Percentiles rank a stretch among this genome's conserved stretches.
These are phyloP conservation scores for Sympetrum striolatum DNA, from an alignment of 2,888 invertebrate species.

Conservation along the genomic window DNA sequence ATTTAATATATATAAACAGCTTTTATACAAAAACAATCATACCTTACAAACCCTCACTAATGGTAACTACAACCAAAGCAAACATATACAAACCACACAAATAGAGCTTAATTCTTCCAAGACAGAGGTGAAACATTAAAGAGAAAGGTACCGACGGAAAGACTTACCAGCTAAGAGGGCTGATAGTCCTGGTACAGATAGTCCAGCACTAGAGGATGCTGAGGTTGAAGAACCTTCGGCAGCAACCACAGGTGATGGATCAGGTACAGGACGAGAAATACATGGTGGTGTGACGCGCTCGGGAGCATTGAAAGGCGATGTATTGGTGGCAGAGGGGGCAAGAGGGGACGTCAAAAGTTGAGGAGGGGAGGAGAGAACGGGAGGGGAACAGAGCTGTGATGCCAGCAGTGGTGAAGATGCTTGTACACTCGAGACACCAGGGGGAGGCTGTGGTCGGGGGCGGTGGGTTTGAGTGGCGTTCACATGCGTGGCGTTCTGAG, in stretches of 20 bases:
- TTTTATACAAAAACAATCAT: background rate
- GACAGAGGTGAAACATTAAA: background rate
- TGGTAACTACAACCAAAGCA: background rate
- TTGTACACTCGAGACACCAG: constrained; percentile 31
- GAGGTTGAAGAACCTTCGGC: constrained; percentile 20
- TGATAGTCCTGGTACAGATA: constrained; percentile 67
- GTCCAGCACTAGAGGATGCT: constrained; percentile 60
- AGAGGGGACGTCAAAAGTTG: constrained; percentile 1
- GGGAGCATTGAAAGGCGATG: constrained; percentile 21
- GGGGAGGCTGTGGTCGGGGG: constrained; percentile 15
- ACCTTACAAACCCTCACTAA: background rate
- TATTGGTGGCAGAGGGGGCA: background rate
- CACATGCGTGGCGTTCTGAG: constrained; percentile 13
- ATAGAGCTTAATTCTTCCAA: background rate
- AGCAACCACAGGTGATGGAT: background rate
- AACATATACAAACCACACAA: background rate
- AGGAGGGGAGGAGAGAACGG: constrained; percentile 15
- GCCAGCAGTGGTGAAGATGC: constrained; percentile 15
- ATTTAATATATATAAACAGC: too few species aligned
- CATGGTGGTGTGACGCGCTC: constrained; percentile 20
- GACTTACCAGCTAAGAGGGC: constrained; percentile 64
- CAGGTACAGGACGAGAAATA: background rate
- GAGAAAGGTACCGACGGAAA: background rate
- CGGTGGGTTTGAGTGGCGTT: constrained; percentile 13
- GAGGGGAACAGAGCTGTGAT: constrained; percentile 31